Conservation (phyloP, 2,797 vertebrate genomes). For the Hippocampus kuda region DNA sequence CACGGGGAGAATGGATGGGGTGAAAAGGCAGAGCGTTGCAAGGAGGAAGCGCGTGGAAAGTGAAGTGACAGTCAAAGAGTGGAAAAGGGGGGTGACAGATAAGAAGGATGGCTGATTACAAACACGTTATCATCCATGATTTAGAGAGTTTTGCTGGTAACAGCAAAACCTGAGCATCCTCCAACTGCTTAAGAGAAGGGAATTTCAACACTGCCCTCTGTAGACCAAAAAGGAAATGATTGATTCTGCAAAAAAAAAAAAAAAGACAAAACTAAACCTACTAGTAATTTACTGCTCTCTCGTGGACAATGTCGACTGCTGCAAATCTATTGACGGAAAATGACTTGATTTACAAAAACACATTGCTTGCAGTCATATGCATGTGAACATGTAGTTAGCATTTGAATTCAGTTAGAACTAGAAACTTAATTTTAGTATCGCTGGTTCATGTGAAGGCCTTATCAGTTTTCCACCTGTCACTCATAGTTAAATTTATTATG, state of each 20-base stretch:
- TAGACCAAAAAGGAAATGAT: conserved; percentile 15
- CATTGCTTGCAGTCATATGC: background rate
- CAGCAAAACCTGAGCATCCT: conserved; percentile 14
- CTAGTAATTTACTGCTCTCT: conserved; percentile 32
- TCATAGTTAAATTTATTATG: background rate
- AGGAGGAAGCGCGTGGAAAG: conserved; percentile 11
- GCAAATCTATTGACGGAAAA: background rate
- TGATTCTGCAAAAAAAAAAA: background rate
- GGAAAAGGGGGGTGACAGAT: background rate
- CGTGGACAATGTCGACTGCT: conserved; percentile 9
- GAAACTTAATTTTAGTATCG: background rate
- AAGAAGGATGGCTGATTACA: conserved; percentile 19
- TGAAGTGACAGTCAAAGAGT: conserved; percentile 11
- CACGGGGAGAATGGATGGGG: conserved; percentile 10
- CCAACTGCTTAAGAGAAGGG: background rate
- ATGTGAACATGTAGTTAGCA: background rate
- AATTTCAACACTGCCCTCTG: conserved; percentile 48
- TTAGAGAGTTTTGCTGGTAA: conserved; percentile 12
- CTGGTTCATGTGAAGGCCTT: background rate
- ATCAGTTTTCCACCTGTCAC: background rate
- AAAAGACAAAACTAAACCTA: background rate
- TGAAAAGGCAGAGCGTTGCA: conserved; percentile 17
- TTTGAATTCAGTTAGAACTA: background rate
- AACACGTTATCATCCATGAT: conserved; percentile 28
- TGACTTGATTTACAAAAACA: background rate